A percentile compares a stretch with the other conserved stretches of the same genome.
phyloP scores from a whole-genome alignment of 2,113 vertebrate species.

The Mobula birostris region DNA sequence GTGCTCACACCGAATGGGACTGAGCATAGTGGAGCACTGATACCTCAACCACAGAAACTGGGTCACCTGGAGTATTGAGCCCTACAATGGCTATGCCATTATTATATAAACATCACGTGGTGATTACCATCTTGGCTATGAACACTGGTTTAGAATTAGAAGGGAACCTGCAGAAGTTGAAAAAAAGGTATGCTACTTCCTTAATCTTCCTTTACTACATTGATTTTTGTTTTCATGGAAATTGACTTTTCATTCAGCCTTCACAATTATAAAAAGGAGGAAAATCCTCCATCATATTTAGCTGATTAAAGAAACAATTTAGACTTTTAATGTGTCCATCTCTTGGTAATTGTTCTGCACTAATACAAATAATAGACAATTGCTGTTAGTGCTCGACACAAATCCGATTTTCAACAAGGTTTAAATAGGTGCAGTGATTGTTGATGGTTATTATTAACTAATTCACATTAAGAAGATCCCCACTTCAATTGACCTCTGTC shows the following conservation, averaged over 20 bases:
- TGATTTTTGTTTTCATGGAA: background rate
- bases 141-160: too few species aligned
- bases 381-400: background rate
- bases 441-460: constrained; percentile 18
- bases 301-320: background rate
- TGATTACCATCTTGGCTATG: too few species aligned
- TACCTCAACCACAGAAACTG: too few species aligned
- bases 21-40: too few species aligned
- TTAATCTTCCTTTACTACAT: background rate
- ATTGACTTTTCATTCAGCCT: background rate
- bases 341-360: background rate
- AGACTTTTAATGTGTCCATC: background rate
- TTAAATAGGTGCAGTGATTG: background rate
- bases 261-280: background rate
- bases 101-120: too few species aligned
- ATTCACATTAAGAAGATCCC: constrained; percentile 7
- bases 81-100: too few species aligned
- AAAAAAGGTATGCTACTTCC: background rate
- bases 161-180: too few species aligned
- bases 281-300: background rate
- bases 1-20: too few species aligned
- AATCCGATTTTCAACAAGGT: background rate
- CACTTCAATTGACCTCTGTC: background rate
- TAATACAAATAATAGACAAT: background rate
- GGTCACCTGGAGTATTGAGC: too few species aligned